phyloP scores from a whole-genome alignment of 1,140 invertebrate species.

The Aricia agestis region DNA sequence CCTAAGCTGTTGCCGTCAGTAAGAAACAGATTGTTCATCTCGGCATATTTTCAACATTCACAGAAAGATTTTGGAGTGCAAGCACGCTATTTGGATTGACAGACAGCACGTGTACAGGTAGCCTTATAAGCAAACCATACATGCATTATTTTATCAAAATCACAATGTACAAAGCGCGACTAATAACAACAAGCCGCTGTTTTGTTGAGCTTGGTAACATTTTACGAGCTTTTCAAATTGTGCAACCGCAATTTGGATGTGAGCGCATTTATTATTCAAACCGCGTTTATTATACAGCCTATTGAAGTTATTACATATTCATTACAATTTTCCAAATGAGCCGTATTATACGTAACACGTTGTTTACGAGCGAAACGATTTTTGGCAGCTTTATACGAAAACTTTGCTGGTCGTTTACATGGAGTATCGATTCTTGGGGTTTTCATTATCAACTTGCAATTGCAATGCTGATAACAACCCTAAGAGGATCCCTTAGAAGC shows the following conservation, averaged over 20 bases:
- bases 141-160: background rate
- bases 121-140: too few species aligned
- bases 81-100: too few species aligned
- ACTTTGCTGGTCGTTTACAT: background rate
- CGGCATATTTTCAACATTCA: too few species aligned
- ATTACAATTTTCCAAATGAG: conserved; percentile 18
- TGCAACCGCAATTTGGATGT: conserved; percentile 28
- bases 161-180: background rate
- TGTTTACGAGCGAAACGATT: conserved; percentile 11
- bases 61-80: too few species aligned
- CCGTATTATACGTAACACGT: conserved; percentile 1
- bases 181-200: background rate
- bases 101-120: too few species aligned
- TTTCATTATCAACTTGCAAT: too few species aligned
- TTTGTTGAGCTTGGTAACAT: conserved; percentile 11
- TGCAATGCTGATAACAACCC: too few species aligned
- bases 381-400: background rate
- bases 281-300: conserved; percentile 25
- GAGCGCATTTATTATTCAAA: conserved; percentile 29
- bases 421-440: too few species aligned
- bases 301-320: conserved; percentile 22
- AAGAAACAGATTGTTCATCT: too few species aligned
- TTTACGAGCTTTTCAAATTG: conserved; percentile 25
- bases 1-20: too few species aligned
- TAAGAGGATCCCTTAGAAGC: too few species aligned